Conservation (phyloP, 2,113 vertebrate species). For the Pimephales promelas region DNA sequence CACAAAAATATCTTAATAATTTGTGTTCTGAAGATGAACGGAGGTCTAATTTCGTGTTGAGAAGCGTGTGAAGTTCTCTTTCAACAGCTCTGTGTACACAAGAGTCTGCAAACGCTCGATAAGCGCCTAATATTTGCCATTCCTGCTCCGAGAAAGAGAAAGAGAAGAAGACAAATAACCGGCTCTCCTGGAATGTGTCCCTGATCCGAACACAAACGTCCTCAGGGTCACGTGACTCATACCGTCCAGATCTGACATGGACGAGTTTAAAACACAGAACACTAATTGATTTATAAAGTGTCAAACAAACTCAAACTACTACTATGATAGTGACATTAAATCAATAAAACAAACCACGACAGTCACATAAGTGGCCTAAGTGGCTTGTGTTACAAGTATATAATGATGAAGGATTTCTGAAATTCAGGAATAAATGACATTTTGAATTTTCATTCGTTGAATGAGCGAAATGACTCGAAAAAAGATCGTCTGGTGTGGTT, state of each 20-base stretch:
- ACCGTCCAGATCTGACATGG: not conserved
- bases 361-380: not conserved
- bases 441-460: too few species aligned
- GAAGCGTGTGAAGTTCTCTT: not conserved
- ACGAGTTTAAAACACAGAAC: not conserved
- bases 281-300: not conserved
- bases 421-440: too few species aligned
- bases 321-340: not conserved
- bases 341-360: not conserved
- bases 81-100: not conserved
- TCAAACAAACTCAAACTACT: not conserved
- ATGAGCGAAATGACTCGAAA: too few species aligned
- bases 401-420: too few species aligned
- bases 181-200: not conserved
- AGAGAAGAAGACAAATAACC: not conserved
- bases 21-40: too few species aligned
- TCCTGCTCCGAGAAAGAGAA: not conserved
- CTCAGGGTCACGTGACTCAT: not conserved
- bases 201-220: not conserved
- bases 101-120: not conserved
- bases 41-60: too few species aligned
- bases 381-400: too few species aligned
- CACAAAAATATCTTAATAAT: too few species aligned
- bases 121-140: not conserved
- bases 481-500: too few species aligned